These are phyloP conservation scores for Epizoanthus scotinus DNA, from an alignment of 92 coral and sea anemone genomes.

Conservation along the genomic window DNA sequence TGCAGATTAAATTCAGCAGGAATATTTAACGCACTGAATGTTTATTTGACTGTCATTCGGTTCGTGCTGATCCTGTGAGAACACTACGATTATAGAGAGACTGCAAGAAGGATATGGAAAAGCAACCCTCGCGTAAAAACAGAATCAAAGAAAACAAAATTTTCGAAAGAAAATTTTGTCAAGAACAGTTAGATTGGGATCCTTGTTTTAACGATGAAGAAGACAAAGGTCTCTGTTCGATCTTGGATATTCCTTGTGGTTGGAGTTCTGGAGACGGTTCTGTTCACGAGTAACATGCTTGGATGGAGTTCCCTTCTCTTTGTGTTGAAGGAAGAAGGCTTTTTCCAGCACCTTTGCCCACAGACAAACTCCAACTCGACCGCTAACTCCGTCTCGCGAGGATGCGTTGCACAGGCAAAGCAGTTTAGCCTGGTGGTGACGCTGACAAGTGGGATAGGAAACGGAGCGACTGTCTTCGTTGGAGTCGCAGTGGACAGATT, in stretches of 20 bases:
- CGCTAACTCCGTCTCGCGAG: not conserved
- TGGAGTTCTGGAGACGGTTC: slow-evolving; percentile 34
- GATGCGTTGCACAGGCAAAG: slow-evolving; percentile 57
- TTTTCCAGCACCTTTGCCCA: slow-evolving; percentile 50
- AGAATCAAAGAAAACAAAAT: not conserved
- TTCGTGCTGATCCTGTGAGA: too few relatives aligned
- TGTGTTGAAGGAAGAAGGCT: slow-evolving; percentile 48
- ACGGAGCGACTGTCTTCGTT: slow-evolving; percentile 21
- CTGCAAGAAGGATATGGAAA: slow-evolving; percentile 37
- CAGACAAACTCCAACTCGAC: not conserved
- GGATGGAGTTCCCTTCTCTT: slow-evolving; percentile 63
- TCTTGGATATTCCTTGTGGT: slow-evolving; percentile 42
- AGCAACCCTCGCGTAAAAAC: slow-evolving; percentile 7
- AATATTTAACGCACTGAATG: too few relatives aligned
- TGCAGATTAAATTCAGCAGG: too few relatives aligned
- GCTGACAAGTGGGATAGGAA: slow-evolving; percentile 20
- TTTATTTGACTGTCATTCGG: too few relatives aligned
- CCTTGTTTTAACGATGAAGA: slow-evolving; percentile 11
- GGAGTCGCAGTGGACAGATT: slow-evolving; percentile 59
- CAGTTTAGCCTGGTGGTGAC: slow-evolving; percentile 47
- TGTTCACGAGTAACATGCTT: slow-evolving; percentile 51
- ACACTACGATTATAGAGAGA: not conserved
- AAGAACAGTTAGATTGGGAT: not conserved
- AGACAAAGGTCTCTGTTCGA: slow-evolving; percentile 31
- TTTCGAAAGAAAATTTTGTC: slow-evolving; percentile 39